phyloP scores from a whole-genome alignment of 2,888 invertebrate species.

The Lymantria monacha region DNA sequence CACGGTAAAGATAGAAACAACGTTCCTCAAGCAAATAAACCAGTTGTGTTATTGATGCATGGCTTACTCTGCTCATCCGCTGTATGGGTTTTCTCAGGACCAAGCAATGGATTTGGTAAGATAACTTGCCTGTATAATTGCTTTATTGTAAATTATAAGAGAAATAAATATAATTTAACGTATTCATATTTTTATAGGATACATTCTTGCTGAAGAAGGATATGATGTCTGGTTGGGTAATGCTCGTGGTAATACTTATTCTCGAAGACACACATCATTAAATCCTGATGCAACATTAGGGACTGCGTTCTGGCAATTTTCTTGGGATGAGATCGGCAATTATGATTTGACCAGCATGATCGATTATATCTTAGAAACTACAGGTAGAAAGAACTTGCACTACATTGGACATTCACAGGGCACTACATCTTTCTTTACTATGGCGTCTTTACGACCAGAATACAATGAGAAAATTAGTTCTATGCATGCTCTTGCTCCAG shows the following conservation, averaged over 20 bases:
- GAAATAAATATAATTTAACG: background rate
- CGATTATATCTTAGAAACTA: constrained; percentile 42
- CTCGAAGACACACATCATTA: constrained; percentile 49
- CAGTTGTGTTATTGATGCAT: constrained; percentile 47
- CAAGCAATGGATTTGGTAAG: constrained; percentile 47
- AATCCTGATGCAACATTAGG: constrained; percentile 38
- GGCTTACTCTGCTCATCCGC: constrained; percentile 56
- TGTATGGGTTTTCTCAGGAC: constrained; percentile 48
- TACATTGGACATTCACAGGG: constrained; percentile 69
- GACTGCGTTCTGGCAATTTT: constrained; percentile 53
- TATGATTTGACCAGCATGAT: constrained; percentile 51
- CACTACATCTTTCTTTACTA: constrained; percentile 57
- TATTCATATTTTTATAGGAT: constrained; percentile 34
- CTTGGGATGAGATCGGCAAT: constrained; percentile 62
- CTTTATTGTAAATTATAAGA: background rate
- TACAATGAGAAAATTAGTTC: constrained; percentile 57
- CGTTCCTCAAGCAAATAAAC: constrained; percentile 23
- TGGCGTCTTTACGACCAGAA: constrained; percentile 57
- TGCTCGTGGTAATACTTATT: constrained; percentile 86
- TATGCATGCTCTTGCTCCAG: constrained; percentile 66
- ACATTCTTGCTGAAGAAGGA: constrained; percentile 82
- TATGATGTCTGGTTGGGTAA: constrained; percentile 92
- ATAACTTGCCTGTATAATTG: background rate
- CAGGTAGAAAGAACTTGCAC: constrained; percentile 48
- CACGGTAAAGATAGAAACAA: constrained; percentile 44